Evolutionary conservation across 2,797 vertebrate species (phyloP), one percentile per base, ranked within the genome.

Genomic region (Thaleichthys pacificus): DNA sequence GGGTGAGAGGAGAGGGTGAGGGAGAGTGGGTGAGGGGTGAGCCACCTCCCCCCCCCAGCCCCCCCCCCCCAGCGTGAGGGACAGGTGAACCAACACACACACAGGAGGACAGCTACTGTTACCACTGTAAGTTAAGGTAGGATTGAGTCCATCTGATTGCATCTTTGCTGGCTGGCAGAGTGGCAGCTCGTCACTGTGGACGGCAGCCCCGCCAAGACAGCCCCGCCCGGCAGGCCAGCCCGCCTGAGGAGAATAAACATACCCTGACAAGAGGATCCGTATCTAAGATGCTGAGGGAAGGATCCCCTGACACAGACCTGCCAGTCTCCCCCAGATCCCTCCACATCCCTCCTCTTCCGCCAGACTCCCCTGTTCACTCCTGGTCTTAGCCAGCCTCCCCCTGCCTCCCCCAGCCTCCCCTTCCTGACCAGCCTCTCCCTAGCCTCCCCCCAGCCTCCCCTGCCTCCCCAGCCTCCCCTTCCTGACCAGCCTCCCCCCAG

Each of bases 311-410:
- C 79, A 35, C 73, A 60, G 75, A 71, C 63, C 63, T 75, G 84
- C 79, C 84, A 77, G 71, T 84, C 76, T 79, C 85, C 76, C 82
- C 80, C 30, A 6, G 71, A 76, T 88, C 79, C 82, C 77, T 62
- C 68, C 4, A 7, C 32, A 5, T 35, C 32, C 32, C 32, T 6
- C 6, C 32, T 35, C 32, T 35, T 35, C 5, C 1, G 6, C 32
- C 32, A 35, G 32, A 5, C 32, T 35, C 32, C 5, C 32, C 32
- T 35, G 32, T 35, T 35, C 6, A 5, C 32, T 35, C 32, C 32
- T 5, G 32, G 32, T 35, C 32, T 35, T 35, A 35, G 1, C 32
- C 90, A 89, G 75, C 12, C 61, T 77, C 26, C 26, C 26, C 26
- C 28, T 0, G 28, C 28, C 28, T 30, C 28, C 28, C 28, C 4